These are phyloP conservation scores for Callorhinus ursinus DNA, from an alignment of 2,113 vertebrate species.

Conservation along the genomic window DNA sequence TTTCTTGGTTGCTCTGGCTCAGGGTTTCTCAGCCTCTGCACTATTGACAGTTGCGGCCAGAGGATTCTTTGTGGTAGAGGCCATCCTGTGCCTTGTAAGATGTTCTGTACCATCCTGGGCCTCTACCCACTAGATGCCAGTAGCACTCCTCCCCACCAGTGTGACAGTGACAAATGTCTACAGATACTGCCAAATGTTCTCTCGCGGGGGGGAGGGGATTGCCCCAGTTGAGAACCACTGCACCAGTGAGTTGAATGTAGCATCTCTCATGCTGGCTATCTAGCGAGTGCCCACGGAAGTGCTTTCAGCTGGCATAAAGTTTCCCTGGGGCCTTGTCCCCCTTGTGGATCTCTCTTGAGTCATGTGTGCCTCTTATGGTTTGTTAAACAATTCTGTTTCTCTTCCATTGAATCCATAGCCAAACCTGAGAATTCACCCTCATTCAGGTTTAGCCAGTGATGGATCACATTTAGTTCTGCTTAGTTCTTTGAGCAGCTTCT, in stretches of 20 bases:
- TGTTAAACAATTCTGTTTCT: neutral
- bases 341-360: neutral
- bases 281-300: neutral
- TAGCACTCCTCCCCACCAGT: neutral
- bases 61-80: neutral
- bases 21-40: neutral
- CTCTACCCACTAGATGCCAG: constrained; percentile 5
- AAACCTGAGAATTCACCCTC: neutral
- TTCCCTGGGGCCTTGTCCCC: neutral
- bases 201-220: too few relatives aligned
- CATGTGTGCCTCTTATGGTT: neutral
- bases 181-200: neutral
- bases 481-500: neutral
- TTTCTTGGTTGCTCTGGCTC: neutral
- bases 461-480: neutral
- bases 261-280: neutral
- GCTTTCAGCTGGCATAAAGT: neutral
- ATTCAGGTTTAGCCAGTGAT: neutral
- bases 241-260: neutral
- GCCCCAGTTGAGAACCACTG: neutral
- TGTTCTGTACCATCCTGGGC: neutral
- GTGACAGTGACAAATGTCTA: neutral
- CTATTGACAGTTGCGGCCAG: neutral
- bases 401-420: neutral
- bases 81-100: neutral